A percentile compares a stretch with the other conserved stretches of the same genome.
phyloP scores from a whole-genome alignment of 35 echinoderm and acorn worm genomes.

The Apostichopus californicus region DNA sequence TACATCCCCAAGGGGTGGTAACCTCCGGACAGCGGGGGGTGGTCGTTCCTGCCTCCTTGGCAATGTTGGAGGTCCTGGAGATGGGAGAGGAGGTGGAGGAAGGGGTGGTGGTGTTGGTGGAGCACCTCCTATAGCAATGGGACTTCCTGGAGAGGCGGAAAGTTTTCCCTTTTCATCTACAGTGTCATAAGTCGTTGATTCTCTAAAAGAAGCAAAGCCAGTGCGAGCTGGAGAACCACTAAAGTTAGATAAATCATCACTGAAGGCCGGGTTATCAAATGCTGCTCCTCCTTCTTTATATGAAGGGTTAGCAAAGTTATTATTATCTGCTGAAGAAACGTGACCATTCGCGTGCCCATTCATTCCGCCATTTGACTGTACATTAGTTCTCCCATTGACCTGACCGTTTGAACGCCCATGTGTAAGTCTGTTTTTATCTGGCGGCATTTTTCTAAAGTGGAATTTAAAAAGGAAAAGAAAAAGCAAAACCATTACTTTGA shows the following conservation, averaged over 20 bases:
- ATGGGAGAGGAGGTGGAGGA: not conserved
- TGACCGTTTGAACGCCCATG: not conserved
- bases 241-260: not conserved
- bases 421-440: no score
- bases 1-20: constrained; percentile 9
- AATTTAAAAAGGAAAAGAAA: no score
- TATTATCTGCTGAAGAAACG: not conserved
- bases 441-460: no score
- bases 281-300: constrained; percentile 13
- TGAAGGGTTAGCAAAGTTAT: not conserved
- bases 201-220: not conserved
- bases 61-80: not conserved
- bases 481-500: no score
- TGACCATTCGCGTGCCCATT: not conserved
- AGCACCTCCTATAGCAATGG: not conserved
- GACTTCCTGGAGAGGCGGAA: not conserved
- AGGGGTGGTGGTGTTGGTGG: constrained; percentile 3
- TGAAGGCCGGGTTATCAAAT: constrained; percentile 5
- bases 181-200: not conserved
- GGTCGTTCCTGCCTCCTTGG: not conserved
- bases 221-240: not conserved
- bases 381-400: not conserved
- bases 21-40: not conserved
- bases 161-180: not conserved
- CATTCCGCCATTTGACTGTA: not conserved